phyloP scores from a whole-genome alignment of 2,888 invertebrate genomes.

The Pristionchus maxplancki region DNA sequence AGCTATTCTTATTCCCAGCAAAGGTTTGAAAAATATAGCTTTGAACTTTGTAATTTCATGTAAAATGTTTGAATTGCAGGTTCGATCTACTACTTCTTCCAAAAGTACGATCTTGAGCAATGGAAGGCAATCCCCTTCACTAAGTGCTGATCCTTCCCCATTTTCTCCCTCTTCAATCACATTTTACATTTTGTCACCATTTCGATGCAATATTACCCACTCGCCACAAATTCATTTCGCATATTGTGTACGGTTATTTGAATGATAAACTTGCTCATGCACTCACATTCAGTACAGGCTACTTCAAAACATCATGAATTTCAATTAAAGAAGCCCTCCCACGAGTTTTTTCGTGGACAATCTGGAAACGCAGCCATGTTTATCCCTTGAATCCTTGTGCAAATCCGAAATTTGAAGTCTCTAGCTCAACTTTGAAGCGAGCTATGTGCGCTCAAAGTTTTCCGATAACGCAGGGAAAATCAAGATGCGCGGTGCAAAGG shows the following conservation, averaged over 20 bases:
- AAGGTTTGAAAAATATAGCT: neutral
- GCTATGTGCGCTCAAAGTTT: too few species aligned
- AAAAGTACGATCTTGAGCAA: slow-evolving; percentile 6
- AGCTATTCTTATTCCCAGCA: slow-evolving; percentile 16
- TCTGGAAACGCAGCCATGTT: too few species aligned
- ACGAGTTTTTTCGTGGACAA: too few species aligned
- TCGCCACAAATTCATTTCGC: neutral
- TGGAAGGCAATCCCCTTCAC: neutral
- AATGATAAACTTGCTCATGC: too few species aligned
- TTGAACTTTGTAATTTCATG: neutral
- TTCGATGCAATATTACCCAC: slow-evolving; percentile 28
- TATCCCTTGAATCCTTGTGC: too few species aligned
- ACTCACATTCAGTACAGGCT: too few species aligned
- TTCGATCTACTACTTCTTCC: slow-evolving; percentile 45
- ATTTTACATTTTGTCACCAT: neutral
- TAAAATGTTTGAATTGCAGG: neutral
- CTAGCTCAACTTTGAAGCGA: too few species aligned
- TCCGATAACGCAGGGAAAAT: too few species aligned
- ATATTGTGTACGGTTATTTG: slow-evolving; percentile 17
- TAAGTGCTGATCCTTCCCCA: slow-evolving; percentile 33
- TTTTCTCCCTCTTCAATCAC: neutral
- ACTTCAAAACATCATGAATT: too few species aligned
- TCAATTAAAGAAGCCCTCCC: too few species aligned
- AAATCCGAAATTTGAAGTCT: too few species aligned
- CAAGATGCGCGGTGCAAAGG: too few species aligned